Percentiles rank a stretch among this genome's conserved stretches.
phyloP scores from a whole-genome alignment of 1,140 invertebrate genomes.

The Conopomorpha cramerella region DNA sequence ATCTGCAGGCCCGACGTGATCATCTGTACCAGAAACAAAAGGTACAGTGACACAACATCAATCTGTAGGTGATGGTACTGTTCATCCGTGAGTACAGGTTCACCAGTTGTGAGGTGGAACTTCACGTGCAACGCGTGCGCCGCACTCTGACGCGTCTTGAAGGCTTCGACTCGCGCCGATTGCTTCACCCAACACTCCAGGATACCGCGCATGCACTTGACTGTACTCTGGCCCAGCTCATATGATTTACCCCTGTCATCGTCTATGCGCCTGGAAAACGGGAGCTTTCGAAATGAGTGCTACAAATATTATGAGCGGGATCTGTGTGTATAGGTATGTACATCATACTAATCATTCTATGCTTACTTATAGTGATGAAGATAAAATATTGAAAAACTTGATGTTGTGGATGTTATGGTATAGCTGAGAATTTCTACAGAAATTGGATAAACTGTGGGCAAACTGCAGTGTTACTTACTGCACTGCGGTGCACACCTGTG shows the following conservation, averaged over 20 bases:
- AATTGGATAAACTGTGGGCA: too few species aligned
- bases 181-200: conserved; percentile 97
- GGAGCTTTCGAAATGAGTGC: too few species aligned
- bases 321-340: too few species aligned
- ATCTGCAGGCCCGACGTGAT: conserved; percentile 94
- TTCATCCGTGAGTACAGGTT: conserved; percentile 75
- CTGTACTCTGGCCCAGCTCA: conserved; percentile 95
- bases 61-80: conserved; percentile 96
- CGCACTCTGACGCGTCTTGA: conserved; percentile 92
- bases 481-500: too few species aligned
- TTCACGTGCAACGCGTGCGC: conserved; percentile 92
- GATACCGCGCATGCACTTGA: conserved; percentile 99
- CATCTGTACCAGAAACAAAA: conserved; percentile 97
- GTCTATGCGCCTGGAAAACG: conserved; percentile 85
- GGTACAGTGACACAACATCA: conserved; percentile 93
- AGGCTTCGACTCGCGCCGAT: conserved; percentile 86
- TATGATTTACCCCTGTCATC: conserved; percentile 97
- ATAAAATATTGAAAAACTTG: too few species aligned
- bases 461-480: too few species aligned
- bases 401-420: too few species aligned
- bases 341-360: too few species aligned
- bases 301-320: too few species aligned
- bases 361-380: too few species aligned
- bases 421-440: too few species aligned
- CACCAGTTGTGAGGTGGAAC: conserved; percentile 92